These are phyloP conservation scores for Drosophila quinaria DNA, from an alignment of 2,888 invertebrate species.

Conservation along the genomic window DNA sequence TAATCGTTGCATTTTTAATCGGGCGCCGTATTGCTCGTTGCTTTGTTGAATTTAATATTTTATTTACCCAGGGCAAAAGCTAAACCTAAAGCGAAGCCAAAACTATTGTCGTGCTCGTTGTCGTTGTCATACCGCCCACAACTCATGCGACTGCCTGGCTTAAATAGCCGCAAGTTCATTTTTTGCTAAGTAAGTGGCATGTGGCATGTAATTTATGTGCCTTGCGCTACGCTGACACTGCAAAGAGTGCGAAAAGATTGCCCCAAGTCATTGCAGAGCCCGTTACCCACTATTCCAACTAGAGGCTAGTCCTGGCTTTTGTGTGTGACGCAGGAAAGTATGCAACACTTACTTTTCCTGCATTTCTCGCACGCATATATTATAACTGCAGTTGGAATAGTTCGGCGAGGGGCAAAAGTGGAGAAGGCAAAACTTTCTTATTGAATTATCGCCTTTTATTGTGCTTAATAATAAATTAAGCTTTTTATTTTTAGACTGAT, in stretches of 20 bases:
- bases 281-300: not conserved
- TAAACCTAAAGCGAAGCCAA: constrained; percentile 3
- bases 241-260: constrained; percentile 61
- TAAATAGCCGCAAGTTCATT: constrained; percentile 59
- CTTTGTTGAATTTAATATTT: constrained; percentile 65
- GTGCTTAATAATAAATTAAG: constrained; percentile 5
- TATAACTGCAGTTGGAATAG: constrained; percentile 11
- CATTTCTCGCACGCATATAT: constrained; percentile 18
- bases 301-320: not conserved
- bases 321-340: constrained; percentile 17
- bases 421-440: not conserved
- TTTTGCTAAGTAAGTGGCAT: constrained; percentile 66
- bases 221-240: constrained; percentile 41
- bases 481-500: not conserved
- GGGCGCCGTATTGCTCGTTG: not conserved
- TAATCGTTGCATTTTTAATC: constrained; percentile 66
- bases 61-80: constrained; percentile 25
- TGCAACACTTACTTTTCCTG: constrained; percentile 33
- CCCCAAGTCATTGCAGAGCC: constrained; percentile 39
- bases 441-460: not conserved
- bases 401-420: not conserved
- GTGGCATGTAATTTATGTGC: constrained; percentile 75
- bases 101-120: constrained; percentile 8
- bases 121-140: constrained; percentile 2
- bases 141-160: constrained; percentile 12